Base-by-base conservation (phyloP, 1,140 invertebrate species). In the Brachystomella parvula region DNA sequence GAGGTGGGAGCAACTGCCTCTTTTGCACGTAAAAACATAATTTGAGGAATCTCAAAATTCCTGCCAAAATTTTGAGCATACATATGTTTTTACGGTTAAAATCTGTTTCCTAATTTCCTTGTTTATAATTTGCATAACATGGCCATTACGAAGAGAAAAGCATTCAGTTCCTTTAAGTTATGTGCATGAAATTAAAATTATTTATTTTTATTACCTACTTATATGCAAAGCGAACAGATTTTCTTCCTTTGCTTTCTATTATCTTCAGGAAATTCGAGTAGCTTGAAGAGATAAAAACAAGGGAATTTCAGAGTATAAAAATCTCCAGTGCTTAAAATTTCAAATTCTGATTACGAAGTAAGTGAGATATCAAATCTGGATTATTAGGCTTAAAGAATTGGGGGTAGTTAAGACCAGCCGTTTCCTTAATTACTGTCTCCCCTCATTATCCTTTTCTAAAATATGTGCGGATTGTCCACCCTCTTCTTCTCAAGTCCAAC, bases 71-170 rank as follows among this genome's bases (percentile, higher is more conserved):
- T 9, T 39, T 19, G 6, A 19, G 6, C 24, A 6, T 17, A 53
- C 6, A 53, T 53, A n/a, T 9, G 9, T n/a, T n/a, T 9, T 12
- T 53, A 6, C 21, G 12, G 12, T 53, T 53, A 53, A 53, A 53
- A 53, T 53, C 49, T 26, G 24, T 53, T 53, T 26, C 49, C 49
- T 53, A 53, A 53, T 53, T 53, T 26, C 49, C 49, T 53, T 53
- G 49, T 53, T 53, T 53, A 53, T 53, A 53, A 53, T 53, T 53
- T 53, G 24, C 49, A 53, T 53, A 53, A 53, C 49, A 53, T 53
- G 9, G 49, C 24, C 49, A 53, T 53, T 53, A 44, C 39, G 9
- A 44, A 9, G 9, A n/a, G 9, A 44, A n/a, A 44, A 44, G n/a
- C 39, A 15, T 9, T 24, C 9, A 24, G 24, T n/a, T 15, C 21